A percentile compares a stretch with the other conserved stretches of the same genome.
Evolutionary conservation across 2,888 invertebrate species (phyloP).

Genomic region (Coelogynopora nodosa): DNA sequence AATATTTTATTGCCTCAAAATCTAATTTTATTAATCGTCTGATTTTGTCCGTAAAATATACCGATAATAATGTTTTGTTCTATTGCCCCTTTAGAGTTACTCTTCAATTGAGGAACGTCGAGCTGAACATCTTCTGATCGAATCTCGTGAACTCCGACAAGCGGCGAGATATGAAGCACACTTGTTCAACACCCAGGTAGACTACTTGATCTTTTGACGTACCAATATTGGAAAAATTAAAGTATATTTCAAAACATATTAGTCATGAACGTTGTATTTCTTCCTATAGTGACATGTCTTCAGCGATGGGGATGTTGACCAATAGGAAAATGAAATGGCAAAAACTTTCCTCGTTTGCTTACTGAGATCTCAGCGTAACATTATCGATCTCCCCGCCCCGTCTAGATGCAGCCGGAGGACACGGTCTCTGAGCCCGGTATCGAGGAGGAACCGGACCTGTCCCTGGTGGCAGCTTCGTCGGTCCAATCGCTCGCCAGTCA

Average conservation of each 20-base stretch:
- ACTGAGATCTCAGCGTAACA: neutral
- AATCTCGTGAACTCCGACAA: neutral
- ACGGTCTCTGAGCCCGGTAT: neutral
- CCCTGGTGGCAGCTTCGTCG: neutral
- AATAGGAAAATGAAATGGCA: too few relatives aligned
- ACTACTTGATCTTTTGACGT: too few relatives aligned
- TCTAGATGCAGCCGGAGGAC: neutral
- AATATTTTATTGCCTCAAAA: too few relatives aligned
- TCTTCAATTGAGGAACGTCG: neutral
- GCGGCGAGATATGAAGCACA: neutral
- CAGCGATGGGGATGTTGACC: too few relatives aligned
- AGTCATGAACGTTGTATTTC: too few relatives aligned
- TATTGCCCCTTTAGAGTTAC: neutral
- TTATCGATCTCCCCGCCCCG: neutral
- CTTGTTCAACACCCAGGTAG: neutral
- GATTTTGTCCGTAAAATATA: too few relatives aligned
- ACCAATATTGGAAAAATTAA: too few relatives aligned
- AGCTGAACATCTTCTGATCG: conserved; percentile 11
- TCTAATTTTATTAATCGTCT: too few relatives aligned
- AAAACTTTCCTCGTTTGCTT: too few relatives aligned
- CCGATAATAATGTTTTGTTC: neutral
- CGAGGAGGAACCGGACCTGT: neutral
- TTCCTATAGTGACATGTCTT: too few relatives aligned
- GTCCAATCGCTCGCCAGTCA: neutral
- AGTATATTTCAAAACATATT: too few relatives aligned